A percentile compares a stretch with the other conserved stretches of the same genome.
These are phyloP conservation scores for Pseudomyrmex concolor DNA, from an alignment of 1,140 invertebrate species.

Conservation along the genomic window DNA sequence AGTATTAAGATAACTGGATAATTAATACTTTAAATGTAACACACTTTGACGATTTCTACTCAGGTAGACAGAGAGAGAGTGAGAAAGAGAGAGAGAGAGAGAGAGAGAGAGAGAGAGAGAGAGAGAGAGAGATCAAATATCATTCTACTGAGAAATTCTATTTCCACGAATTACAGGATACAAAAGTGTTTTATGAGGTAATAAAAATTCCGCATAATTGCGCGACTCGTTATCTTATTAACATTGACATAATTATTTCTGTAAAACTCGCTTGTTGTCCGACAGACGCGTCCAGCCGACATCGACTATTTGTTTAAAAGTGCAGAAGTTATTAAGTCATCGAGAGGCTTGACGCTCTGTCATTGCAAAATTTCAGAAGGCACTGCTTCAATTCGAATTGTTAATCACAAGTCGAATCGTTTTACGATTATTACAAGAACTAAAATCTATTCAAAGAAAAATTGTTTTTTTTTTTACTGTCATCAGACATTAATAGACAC, in stretches of 20 bases:
- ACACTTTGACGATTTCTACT: background rate
- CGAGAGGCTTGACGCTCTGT: background rate
- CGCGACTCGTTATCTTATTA: conserved; percentile 8
- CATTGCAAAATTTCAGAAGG: conserved; percentile 12
- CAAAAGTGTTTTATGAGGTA: background rate
- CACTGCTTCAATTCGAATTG: background rate
- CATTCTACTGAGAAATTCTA: background rate
- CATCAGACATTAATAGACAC: background rate
- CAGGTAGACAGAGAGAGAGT: too few species aligned
- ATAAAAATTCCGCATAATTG: conserved; percentile 10
- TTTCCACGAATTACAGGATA: background rate
- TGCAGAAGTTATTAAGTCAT: conserved; percentile 17
- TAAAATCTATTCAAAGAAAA: background rate
- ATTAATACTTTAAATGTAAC: conserved; percentile 14
- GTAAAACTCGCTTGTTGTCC: background rate
- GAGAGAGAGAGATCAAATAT: too few species aligned
- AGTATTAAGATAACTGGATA: conserved; percentile 2
- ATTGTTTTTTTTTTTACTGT: background rate
- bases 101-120: too few species aligned
- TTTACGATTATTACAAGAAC: background rate
- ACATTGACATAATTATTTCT: background rate
- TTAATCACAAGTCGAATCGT: background rate
- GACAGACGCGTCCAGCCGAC: background rate
- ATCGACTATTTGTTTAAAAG: background rate
- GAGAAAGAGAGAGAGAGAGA: too few species aligned